Base-by-base conservation (phyloP, 1,140 invertebrate genomes). In the Cydia strobilella region DNA sequence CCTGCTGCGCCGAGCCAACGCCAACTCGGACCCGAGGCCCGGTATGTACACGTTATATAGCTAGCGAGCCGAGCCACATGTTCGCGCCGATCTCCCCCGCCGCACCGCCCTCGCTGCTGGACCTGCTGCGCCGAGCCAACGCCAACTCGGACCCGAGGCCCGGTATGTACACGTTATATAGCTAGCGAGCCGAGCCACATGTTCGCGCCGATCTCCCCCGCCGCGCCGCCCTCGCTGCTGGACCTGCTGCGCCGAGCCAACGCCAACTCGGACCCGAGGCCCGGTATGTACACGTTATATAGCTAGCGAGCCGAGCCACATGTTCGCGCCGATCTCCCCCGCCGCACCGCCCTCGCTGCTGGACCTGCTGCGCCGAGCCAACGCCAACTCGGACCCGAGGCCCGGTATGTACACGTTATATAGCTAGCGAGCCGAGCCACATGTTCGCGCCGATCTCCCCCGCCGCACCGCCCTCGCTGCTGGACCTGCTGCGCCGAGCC, bases 31-130 rank as follows among this genome's bases (percentile, higher is more conserved):
- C 13, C 42, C 42, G 42, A 45, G 42, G 42, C 42, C 39, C 3
- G 39, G 39, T 42, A 12, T 42, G 39, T 10, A 42, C 39, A 42
- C 12, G 39, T 42, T 42, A 42, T 42, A 42, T n/a, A 7, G 20
- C 45, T 20, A 93, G 15, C 90, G 93, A 94, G 73, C 92, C 93
- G 2, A 93, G 94, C 72, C 87, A 94, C 74, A 94, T 94, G 76
- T 95, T 95, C 83, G 93, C 94, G 69, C 94, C 95, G 0, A 95
- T 95, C 75, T 94, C 94, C 13, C 95, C 95, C 15, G 94, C 94
- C 39, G 78, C 76, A 13, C 81, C 77, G 72, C 72, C 85, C 31
- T 88, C 90, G 18, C 86, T 95, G 23, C 83, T 95, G 31, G 94
- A 95, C 75, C 94, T 95, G 91, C 84, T 95, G 75, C 92, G 94